phyloP scores from a whole-genome alignment of 2,797 vertebrate species.

The Vireo griseus region DNA sequence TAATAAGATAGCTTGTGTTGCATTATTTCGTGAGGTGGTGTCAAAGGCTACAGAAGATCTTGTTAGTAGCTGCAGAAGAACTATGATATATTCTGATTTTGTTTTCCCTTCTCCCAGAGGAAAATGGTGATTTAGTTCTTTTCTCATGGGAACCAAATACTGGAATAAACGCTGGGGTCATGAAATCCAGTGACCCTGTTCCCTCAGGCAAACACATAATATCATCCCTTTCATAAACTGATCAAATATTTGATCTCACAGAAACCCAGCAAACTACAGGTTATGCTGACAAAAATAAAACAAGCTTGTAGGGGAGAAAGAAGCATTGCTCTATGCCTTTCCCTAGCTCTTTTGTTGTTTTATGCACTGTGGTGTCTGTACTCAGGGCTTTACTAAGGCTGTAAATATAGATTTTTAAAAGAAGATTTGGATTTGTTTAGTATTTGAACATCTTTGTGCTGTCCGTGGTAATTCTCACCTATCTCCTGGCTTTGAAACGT shows the following conservation, averaged over 20 bases:
- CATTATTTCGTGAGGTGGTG: neutral
- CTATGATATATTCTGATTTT: neutral
- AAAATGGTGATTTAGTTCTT: slow-evolving; percentile 25
- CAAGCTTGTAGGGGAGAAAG: neutral
- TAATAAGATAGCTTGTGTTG: slow-evolving; percentile 7
- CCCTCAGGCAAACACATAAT: neutral
- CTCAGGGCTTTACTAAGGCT: neutral
- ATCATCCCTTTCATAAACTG: slow-evolving; percentile 26
- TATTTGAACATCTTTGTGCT: slow-evolving; percentile 19
- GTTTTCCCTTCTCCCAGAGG: slow-evolving; percentile 15
- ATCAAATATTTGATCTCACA: slow-evolving; percentile 45
- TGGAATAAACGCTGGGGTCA: slow-evolving; percentile 26
- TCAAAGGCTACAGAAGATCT: slow-evolving; percentile 36
- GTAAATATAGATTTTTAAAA: slow-evolving; percentile 10
- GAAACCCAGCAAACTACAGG: neutral
- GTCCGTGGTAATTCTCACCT: slow-evolving; percentile 39
- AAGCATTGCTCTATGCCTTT: neutral
- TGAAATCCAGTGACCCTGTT: slow-evolving; percentile 4
- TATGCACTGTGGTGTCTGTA: neutral
- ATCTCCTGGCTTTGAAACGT: slow-evolving; percentile 22
- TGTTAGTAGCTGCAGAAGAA: neutral
- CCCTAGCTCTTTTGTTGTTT: neutral
- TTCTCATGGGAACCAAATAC: slow-evolving; percentile 10
- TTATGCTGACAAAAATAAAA: slow-evolving; percentile 38
- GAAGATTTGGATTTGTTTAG: neutral